Percentiles rank a stretch among this genome's conserved stretches.
Evolutionary conservation across 2,797 vertebrate genomes (phyloP).

Genomic region (Sitta carolinensis): DNA sequence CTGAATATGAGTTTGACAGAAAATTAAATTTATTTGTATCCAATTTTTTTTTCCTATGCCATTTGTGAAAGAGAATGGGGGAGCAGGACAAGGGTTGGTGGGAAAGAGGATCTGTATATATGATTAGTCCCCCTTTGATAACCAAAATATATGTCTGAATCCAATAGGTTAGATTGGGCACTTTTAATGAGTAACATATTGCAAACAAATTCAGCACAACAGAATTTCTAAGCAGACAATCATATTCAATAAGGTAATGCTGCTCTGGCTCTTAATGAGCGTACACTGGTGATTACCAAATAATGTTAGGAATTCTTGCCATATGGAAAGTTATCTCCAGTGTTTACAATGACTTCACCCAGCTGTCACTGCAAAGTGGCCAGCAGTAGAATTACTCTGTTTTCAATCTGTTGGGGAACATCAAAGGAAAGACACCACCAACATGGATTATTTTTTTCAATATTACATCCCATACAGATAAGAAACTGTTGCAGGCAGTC

Average conservation of each 20-base stretch:
- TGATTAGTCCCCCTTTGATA: not conserved
- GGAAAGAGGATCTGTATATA: not conserved
- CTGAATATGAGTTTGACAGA: not conserved
- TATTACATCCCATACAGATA: not conserved
- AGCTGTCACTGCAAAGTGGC: slow-evolving; percentile 40
- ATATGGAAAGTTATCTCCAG: slow-evolving; percentile 46
- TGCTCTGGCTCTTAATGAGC: slow-evolving; percentile 1
- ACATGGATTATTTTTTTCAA: not conserved
- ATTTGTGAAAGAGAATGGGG: not conserved
- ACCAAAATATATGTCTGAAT: not conserved
- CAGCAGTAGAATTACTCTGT: slow-evolving; percentile 33
- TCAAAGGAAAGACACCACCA: slow-evolving; percentile 26
- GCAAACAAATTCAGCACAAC: not conserved
- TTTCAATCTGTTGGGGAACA: slow-evolving; percentile 33
- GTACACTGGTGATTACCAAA: slow-evolving; percentile 27
- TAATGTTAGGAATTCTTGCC: slow-evolving; percentile 43
- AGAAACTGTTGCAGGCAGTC: not conserved
- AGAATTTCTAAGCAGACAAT: slow-evolving; percentile 4
- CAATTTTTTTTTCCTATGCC: not conserved
- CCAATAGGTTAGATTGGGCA: not conserved
- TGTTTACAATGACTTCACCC: slow-evolving; percentile 40
- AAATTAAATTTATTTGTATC: not conserved
- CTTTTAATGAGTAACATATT: not conserved
- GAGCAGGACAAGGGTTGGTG: accelerated
- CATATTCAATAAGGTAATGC: not conserved